Evolutionary conservation across 53 echinoderm and acorn worm species (phyloP), one percentile per base, ranked within the genome.

Genomic region (Paracentrotus lividus): DNA sequence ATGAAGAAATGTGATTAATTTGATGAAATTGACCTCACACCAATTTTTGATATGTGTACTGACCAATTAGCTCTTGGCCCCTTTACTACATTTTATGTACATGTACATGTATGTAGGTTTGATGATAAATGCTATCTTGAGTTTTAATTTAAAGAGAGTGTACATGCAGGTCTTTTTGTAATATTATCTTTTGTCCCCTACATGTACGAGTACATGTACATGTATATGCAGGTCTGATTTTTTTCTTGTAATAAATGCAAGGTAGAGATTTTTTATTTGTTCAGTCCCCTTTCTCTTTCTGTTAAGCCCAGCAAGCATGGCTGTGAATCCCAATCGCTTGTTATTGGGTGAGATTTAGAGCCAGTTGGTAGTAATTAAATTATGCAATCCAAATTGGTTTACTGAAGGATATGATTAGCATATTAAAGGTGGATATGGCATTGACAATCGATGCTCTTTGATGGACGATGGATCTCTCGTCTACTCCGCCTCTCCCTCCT

Each of bases 341-440:
- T 45, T 44, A 44, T 81, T 81, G 81, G 47, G 36, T 13, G 38
- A 72, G 72, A 72, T 72, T 72, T 72, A 72, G 81, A 81, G 44
- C 26, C 81, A 81, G 47, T 81, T 13, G 26, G 81, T 81, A 47
- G 81, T 81, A 81, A 81, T 81, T 47, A 3, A 81, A 81, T 81
- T 47, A 81, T 45, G 81, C 44, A 47, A 81, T 81, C 81, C 81
- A 81, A 81, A 45, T 81, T 81, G 44, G 81, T 81, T 47, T 81
- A 81, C n/a, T 81, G 81, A 81, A 81, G 44, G 81, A 81, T 81
- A 47, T 81, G 81, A 47, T 81, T 81, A 81, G 44, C 81, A 81
- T 81, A 81, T 77, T 77, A 42, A 77, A 27, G 81, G 47, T 44
- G 81, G 81, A 49, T 72, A 38, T 72, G 40, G 72, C 72, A 72